Base-by-base conservation (phyloP, 1,140 invertebrate species). In the silkworm (Bombyx mori) region DNA sequence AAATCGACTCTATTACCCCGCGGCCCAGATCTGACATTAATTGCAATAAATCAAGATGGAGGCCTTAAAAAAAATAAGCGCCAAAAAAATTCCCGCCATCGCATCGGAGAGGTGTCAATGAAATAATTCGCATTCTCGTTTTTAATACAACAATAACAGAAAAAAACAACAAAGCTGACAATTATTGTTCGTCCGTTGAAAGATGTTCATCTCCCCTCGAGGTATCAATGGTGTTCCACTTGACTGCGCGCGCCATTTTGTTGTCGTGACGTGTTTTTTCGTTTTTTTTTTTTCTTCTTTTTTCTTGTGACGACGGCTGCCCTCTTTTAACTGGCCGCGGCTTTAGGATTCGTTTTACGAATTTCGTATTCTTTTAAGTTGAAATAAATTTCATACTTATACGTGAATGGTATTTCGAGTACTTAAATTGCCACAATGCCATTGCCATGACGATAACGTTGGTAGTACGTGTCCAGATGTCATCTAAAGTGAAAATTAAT, bases 211-310 rank as follows among this genome's bases (percentile, higher is more conserved):
- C 53, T 54, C 42, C 18, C 52, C 52, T 9, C 52, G 42, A 18
- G 35, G 63, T 65, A 68, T 75, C 65, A 71, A 75, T 69, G 66
- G 65, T 55, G 57, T 71, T 68, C 64, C 73, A 73, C 68, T 65
- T 65, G 68, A 70, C 62, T 70, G 73, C 60, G 49, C 44, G 60
- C 66, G 65, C 64, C 67, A 65, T 68, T 62, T 67, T 69, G 62
- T 64, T 57, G 52, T 53, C 44, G 53, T 9, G 26, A 45, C 26
- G 43, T 46, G 12, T 46, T 7, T 43, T 53, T 53, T 45, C 12
- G 44, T 54, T 69, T 61, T 59, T 62, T 66, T 69, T 65, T 68
- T 63, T 60, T 66, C 60, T 60, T 18, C 12, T 18, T 18, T 18
- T 18, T 18, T 18, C 12, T 18, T 35, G 26, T 35, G 26, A 35